Conservation (phyloP, 2,113 vertebrate genomes). For the Emydocephalus ijimae region DNA sequence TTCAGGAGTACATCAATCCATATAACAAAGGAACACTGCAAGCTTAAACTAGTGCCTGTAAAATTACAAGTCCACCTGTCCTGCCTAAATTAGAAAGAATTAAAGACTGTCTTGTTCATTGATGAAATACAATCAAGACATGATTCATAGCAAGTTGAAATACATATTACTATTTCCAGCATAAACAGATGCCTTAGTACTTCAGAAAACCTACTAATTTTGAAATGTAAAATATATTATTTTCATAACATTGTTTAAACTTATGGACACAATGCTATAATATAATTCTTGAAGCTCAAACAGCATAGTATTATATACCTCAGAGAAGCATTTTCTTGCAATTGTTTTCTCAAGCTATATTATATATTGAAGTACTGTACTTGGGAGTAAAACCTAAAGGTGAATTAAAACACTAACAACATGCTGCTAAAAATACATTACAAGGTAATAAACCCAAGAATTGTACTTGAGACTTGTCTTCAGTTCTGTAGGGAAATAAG, state of each 20-base stretch:
- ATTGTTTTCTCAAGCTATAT: slow-evolving; percentile 30
- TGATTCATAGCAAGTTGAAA: slow-evolving; percentile 6
- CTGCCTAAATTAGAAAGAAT: not conserved
- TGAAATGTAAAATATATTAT: slow-evolving; percentile 20
- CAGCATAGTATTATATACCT: not conserved
- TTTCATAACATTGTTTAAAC: slow-evolving; percentile 24
- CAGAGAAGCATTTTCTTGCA: slow-evolving; percentile 27
- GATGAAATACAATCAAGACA: slow-evolving; percentile 21
- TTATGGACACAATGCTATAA: not conserved
- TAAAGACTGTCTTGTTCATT: slow-evolving; percentile 2
- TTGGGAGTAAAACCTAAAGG: not conserved
- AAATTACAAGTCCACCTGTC: not conserved
- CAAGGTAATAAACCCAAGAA: not conserved
- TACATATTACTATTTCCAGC: not conserved
- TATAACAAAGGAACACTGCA: not conserved
- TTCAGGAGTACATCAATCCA: not conserved
- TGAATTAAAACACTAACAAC: slow-evolving; percentile 1
- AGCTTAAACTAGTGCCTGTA: slow-evolving; percentile 8
- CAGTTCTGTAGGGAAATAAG: not conserved
- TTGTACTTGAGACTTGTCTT: not conserved
- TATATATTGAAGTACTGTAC: slow-evolving; percentile 5
- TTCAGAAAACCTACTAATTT: slow-evolving; percentile 14
- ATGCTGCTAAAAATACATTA: not conserved
- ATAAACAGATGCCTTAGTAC: slow-evolving; percentile 9
- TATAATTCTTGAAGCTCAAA: not conserved